Base-by-base conservation (phyloP, 2,888 invertebrate genomes). In the Plagodis dolabraria region DNA sequence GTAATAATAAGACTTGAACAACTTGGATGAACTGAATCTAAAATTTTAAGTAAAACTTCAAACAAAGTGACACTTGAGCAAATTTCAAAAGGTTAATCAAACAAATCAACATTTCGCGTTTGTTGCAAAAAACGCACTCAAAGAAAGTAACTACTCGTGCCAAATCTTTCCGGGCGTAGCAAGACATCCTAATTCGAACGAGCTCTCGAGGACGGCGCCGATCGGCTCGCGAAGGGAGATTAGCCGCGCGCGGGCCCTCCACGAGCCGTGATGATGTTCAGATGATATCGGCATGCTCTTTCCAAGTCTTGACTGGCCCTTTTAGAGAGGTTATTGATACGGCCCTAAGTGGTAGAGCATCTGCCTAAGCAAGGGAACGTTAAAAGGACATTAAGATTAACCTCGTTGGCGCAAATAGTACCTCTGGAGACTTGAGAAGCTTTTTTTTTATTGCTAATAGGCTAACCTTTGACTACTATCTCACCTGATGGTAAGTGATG, bases 201-300 rank as follows among this genome's bases (percentile, higher is more conserved):
- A 56, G 57, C 65, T 50, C 62, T 64, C 40, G 10, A 40, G 6
- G 10, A 40, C 53, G 36, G 11, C 45, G 66, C 58, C 75, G 89
- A 89, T 89, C 83, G 83, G 63, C 66, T 67, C 69, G 74, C 69
- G 72, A 77, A 89, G 72, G 73, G 81, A 87, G 90, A 89, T 89
- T 89, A 84, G 76, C 84, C 89, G 88, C 89, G 89, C 36, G 42
- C 49, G 22, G 64, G 58, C 83, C 49, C 86, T 86, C 74, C 64
- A 53, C 64, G 60, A 44, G 66, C 53, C 65, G 60, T 69, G 80
- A 83, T 79, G 83, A 63, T 74, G 62, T 85, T 86, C 55, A 49
- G 89, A 88, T 87, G 61, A 60, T 85, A 89, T 87, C 86, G 60
- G 51, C 71, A 79, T 80, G 87, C 85, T 79, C 89, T 87, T 88